These are phyloP conservation scores for Euleptes europaea DNA, from an alignment of 2,113 vertebrate genomes.

Conservation along the genomic window DNA sequence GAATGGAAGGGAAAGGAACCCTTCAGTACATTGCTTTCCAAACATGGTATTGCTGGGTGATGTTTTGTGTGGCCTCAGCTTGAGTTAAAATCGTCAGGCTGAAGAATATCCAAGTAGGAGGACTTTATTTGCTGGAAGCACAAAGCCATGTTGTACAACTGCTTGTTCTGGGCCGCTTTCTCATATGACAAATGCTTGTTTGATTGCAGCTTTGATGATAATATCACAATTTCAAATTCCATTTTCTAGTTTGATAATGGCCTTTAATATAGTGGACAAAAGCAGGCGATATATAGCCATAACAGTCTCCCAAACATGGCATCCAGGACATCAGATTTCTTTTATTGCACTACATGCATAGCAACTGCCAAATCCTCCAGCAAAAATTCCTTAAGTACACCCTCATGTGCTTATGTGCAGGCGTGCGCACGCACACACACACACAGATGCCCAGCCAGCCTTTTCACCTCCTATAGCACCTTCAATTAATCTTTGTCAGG, in stretches of 20 bases:
- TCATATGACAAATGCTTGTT: background rate
- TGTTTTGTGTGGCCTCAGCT: background rate
- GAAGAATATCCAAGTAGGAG: background rate
- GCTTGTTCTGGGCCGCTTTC: background rate
- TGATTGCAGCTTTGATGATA: background rate
- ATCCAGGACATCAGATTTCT: background rate
- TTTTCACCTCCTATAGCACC: constrained; percentile 25
- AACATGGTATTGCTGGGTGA: background rate
- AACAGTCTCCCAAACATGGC: background rate
- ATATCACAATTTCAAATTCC: background rate
- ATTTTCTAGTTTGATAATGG: background rate
- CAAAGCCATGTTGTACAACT: background rate
- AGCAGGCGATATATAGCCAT: background rate
- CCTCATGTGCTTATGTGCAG: background rate
- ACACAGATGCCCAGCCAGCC: background rate
- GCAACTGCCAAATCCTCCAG: background rate
- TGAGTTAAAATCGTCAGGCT: background rate
- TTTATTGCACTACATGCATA: background rate
- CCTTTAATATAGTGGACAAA: background rate
- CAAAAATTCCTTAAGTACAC: background rate
- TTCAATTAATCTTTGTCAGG: constrained; percentile 39
- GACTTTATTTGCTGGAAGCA: background rate
- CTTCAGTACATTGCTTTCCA: too few relatives aligned
- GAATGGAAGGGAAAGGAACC: background rate
- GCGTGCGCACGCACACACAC: background rate